Percentiles rank a stretch among this genome's conserved stretches.
Conservation (phyloP, 1,140 invertebrate species). For the Bradysia coprophila region DNA sequence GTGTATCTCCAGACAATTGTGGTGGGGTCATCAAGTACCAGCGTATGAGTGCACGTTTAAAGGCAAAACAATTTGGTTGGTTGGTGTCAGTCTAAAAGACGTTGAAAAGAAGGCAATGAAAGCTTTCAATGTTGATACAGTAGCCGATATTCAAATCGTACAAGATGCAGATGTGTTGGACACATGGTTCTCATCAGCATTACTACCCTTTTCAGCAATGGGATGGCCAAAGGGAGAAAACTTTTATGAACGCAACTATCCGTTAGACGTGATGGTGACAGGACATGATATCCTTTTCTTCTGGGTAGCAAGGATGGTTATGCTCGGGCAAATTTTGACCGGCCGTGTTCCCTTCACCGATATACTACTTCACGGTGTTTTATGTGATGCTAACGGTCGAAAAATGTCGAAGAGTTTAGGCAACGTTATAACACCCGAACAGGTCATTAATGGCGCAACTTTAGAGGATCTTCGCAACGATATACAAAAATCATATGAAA, state of each 20-base stretch:
- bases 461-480: too few species aligned
- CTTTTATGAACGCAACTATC: constrained; percentile 52
- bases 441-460: constrained; percentile 78
- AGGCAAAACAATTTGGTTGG: constrained; percentile 37
- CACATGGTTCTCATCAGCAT: constrained; percentile 95
- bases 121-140: constrained; percentile 32
- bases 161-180: constrained; percentile 92
- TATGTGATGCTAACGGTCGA: constrained; percentile 88
- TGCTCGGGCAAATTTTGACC: constrained; percentile 71
- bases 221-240: constrained; percentile 66
- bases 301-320: constrained; percentile 98
- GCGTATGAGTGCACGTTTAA: constrained; percentile 50
- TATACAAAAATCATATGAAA: too few species aligned
- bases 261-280: constrained; percentile 81
- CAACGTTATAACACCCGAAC: constrained; percentile 87
- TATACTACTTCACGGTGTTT: constrained; percentile 76
- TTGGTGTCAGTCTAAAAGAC: constrained; percentile 32
- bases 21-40: constrained; percentile 97
- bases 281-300: constrained; percentile 97
- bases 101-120: constrained; percentile 44
- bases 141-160: constrained; percentile 27
- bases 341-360: constrained; percentile 70
- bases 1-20: constrained; percentile 95
- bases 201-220: constrained; percentile 79
- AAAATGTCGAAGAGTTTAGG: constrained; percentile 99